Percentiles rank a stretch among this genome's conserved stretches.
Evolutionary conservation across 2,888 invertebrate species (phyloP).

Genomic region (Drosophila paranaensis): DNA sequence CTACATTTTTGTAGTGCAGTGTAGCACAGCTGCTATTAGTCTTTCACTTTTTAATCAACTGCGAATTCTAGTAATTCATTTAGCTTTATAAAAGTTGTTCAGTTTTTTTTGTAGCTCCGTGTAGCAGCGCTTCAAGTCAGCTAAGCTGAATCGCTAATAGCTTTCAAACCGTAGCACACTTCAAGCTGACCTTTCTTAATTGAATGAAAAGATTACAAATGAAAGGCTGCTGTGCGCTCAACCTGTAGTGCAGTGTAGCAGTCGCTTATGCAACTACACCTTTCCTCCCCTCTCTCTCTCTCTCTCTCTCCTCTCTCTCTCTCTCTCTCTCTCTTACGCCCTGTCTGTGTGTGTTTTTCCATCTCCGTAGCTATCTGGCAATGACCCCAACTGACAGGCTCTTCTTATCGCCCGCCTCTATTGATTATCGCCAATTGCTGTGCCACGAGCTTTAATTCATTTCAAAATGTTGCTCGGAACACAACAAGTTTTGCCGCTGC

Average conservation of each 20-base stretch:
- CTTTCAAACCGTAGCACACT: slow-evolving; percentile 7
- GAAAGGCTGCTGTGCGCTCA: background rate
- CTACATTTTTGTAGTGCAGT: background rate
- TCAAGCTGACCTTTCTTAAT: background rate
- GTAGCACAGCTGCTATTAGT: background rate
- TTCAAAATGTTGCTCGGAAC: slow-evolving; percentile 33
- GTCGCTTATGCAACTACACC: background rate
- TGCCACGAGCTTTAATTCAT: slow-evolving; percentile 25
- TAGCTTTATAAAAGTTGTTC: background rate
- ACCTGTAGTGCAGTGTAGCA: slow-evolving; percentile 1
- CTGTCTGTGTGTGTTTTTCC: background rate
- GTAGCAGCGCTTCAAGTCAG: slow-evolving; percentile 4
- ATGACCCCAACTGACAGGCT: slow-evolving; percentile 11
- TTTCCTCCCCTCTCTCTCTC: background rate
- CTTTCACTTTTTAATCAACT: background rate
- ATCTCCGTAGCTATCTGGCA: background rate
- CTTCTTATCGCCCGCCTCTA: slow-evolving; percentile 11
- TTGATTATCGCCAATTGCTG: slow-evolving; percentile 12
- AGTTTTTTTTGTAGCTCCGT: slow-evolving; percentile 17
- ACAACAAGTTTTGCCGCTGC: slow-evolving; percentile 12
- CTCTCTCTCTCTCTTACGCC: background rate
- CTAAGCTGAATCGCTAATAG: background rate
- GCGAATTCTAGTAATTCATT: background rate
- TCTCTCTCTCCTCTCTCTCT: too few species aligned
- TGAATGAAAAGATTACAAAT: slow-evolving; percentile 8